phyloP scores from a whole-genome alignment of 2,797 vertebrate genomes.

The Gymnodraco acuticeps region DNA sequence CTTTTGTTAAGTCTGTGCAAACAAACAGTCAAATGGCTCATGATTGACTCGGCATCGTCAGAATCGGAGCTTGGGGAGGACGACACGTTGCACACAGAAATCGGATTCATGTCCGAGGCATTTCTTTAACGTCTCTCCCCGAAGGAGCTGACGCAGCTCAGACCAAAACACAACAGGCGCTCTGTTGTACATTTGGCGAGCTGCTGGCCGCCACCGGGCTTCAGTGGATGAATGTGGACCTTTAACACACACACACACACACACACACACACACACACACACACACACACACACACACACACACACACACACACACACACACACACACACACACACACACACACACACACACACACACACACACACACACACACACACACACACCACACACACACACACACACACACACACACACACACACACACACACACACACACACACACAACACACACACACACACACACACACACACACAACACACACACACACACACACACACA shows the following conservation, averaged over 20 bases:
- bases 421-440: too few relatives aligned
- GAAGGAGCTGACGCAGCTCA: constrained; percentile 78
- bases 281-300: too few relatives aligned
- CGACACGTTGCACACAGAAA: constrained; percentile 65
- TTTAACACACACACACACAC: constrained; percentile 70
- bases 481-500: too few relatives aligned
- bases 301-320: too few relatives aligned
- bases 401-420: too few relatives aligned
- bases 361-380: too few relatives aligned
- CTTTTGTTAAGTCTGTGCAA: neutral
- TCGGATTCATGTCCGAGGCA: constrained; percentile 59
- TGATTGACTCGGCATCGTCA: constrained; percentile 36
- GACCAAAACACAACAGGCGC: constrained; percentile 76
- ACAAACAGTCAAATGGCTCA: constrained; percentile 23
- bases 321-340: too few relatives aligned
- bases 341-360: too few relatives aligned
- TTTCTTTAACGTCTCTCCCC: constrained; percentile 64
- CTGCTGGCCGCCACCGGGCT: constrained; percentile 73
- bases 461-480: too few relatives aligned
- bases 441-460: too few relatives aligned
- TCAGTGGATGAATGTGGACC: constrained; percentile 82
- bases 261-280: too few relatives aligned
- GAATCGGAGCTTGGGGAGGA: constrained; percentile 36
- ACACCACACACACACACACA: too few relatives aligned
- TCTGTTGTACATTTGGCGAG: constrained; percentile 78